phyloP scores from a whole-genome alignment of 2,797 vertebrate species.

The Anas bahamensis region DNA sequence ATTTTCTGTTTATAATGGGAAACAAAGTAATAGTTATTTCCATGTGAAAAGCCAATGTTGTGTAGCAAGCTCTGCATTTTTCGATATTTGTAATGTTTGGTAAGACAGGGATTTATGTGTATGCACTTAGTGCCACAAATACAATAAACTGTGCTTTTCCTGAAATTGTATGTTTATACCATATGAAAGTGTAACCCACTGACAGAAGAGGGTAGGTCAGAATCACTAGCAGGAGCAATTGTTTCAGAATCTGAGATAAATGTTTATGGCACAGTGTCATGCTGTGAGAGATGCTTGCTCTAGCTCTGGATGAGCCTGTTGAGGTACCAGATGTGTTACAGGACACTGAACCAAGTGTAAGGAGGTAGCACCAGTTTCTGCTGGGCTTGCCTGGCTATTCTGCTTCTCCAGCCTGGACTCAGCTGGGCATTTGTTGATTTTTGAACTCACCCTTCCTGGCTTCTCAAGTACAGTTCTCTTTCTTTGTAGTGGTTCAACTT shows the following conservation, averaged over 20 bases:
- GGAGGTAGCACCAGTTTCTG: background rate
- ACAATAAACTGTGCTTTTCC: background rate
- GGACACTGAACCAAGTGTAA: background rate
- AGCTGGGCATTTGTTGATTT: background rate
- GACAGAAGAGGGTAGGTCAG: background rate
- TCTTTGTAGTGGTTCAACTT: background rate
- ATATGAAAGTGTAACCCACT: background rate
- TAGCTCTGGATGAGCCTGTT: background rate
- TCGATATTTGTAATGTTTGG: background rate
- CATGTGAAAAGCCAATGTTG: constrained; percentile 12
- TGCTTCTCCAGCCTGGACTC: background rate
- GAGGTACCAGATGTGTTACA: background rate
- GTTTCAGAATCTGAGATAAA: background rate
- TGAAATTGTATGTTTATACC: background rate
- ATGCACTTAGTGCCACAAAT: background rate
- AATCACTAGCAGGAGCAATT: background rate
- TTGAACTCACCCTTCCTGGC: background rate
- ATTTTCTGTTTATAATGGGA: background rate
- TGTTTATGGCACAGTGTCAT: background rate
- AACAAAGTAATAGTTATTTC: background rate
- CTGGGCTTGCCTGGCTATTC: background rate
- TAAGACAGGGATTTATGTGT: background rate
- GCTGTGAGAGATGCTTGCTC: background rate
- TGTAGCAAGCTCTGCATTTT: background rate
- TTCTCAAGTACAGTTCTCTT: background rate